Evolutionary conservation across 37 sponge, comb jelly and placozoan genomes (phyloP).

Genomic region (Hormiphora californensis): DNA sequence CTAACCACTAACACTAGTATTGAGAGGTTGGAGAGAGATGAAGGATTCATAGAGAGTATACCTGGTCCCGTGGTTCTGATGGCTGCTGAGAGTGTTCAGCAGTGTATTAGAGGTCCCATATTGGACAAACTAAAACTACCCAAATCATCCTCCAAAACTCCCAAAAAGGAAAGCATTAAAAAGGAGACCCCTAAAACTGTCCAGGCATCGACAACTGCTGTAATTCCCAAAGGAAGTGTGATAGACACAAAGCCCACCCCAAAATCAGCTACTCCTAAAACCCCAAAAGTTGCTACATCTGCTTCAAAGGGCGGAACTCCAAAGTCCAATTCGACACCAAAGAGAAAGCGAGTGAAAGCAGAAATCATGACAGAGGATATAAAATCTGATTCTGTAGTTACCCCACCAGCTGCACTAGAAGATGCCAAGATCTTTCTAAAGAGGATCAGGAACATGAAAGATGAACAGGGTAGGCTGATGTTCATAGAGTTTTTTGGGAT

Average conservation of each 20-base stretch:
- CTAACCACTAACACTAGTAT: not conserved
- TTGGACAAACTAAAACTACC: conserved; percentile 4
- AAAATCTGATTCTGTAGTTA: too few species aligned
- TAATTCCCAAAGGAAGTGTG: not conserved
- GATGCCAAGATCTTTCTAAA: not conserved
- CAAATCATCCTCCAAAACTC: not conserved
- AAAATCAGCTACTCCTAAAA: not conserved
- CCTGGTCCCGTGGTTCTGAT: not conserved
- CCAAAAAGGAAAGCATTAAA: not conserved
- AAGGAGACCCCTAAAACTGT: not conserved
- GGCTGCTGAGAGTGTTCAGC: not conserved
- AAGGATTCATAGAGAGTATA: not conserved
- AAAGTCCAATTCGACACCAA: not conserved
- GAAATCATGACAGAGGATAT: not conserved
- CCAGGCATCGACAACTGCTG: not conserved
- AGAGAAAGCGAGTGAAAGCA: not conserved
- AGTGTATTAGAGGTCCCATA: not conserved
- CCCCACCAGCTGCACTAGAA: too few species aligned
- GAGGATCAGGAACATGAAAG: not conserved
- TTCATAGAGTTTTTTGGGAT: not conserved
- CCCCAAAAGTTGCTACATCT: not conserved
- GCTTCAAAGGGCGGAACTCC: not conserved
- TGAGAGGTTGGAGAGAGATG: not conserved
- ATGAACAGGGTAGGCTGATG: not conserved
- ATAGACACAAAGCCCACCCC: not conserved